Percentiles rank a stretch among this genome's conserved stretches.
Evolutionary conservation across 2,888 invertebrate genomes (phyloP).

Genomic region (Furcula furcula): DNA sequence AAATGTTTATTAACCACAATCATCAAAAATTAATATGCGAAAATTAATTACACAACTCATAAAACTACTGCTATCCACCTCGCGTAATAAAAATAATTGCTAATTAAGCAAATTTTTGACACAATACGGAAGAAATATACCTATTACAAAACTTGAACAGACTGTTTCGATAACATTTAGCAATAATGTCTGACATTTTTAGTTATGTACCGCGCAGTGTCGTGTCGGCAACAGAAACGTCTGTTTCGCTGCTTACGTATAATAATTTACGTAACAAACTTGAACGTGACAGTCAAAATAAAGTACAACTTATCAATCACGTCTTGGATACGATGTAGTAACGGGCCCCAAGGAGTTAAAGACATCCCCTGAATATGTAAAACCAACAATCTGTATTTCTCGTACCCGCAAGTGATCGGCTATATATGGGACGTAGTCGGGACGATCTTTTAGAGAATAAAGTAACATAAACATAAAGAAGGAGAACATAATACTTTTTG

Average conservation of each 20-base stretch:
- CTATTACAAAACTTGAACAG: slow-evolving; percentile 11
- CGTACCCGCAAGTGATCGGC: too few species aligned
- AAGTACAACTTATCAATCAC: slow-evolving; percentile 3
- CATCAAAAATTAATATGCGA: too few species aligned
- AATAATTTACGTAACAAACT: slow-evolving; percentile 4
- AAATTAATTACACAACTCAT: too few species aligned
- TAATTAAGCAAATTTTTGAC: slow-evolving; percentile 1
- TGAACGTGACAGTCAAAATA: slow-evolving; percentile 2
- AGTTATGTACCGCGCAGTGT: slow-evolving; percentile 4
- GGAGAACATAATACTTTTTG: neutral
- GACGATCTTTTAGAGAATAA: neutral
- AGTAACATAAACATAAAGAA: too few species aligned
- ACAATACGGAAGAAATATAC: slow-evolving; percentile 4
- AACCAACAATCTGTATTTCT: too few species aligned
- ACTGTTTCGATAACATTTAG: slow-evolving; percentile 15
- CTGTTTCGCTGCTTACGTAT: slow-evolving; percentile 3
- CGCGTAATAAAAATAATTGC: neutral
- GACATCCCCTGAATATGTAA: too few species aligned
- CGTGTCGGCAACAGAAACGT: slow-evolving; percentile 3
- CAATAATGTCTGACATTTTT: slow-evolving; percentile 18
- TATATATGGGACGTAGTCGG: too few species aligned
- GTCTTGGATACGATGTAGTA: neutral
- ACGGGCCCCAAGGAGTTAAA: too few species aligned
- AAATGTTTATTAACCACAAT: too few species aligned
- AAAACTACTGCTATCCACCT: too few species aligned